A percentile compares a stretch with the other conserved stretches of the same genome.
These are phyloP conservation scores for Drosophila melanica DNA, from an alignment of 1,140 invertebrate species.

Conservation along the genomic window DNA sequence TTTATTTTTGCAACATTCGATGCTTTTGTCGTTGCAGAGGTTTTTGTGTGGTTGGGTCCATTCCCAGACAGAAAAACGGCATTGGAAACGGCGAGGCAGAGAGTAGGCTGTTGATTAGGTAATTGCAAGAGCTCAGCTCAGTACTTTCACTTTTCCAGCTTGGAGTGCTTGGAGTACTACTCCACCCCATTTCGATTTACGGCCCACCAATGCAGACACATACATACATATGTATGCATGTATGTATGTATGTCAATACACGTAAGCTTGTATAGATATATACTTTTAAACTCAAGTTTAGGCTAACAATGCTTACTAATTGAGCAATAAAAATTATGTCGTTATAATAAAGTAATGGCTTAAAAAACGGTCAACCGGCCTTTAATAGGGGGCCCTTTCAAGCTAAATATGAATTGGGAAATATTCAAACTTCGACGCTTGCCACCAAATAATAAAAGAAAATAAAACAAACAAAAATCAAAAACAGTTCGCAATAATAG, in stretches of 20 bases:
- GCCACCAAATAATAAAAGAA: constrained; percentile 49
- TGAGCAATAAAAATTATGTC: constrained; percentile 62
- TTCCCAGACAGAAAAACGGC: constrained; percentile 52
- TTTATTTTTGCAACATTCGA: constrained; percentile 35
- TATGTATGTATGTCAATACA: constrained; percentile 3
- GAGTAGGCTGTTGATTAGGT: constrained; percentile 58
- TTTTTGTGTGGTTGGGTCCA: constrained; percentile 44
- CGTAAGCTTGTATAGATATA: constrained; percentile 1
- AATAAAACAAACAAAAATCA: constrained; percentile 23
- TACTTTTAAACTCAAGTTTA: constrained; percentile 34
- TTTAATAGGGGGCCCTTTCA: constrained; percentile 47
- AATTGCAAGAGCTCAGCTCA: constrained; percentile 48
- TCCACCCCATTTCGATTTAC: constrained; percentile 1
- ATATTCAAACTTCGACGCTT: constrained; percentile 45
- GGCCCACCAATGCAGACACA: constrained; percentile 5
- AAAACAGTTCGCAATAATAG: constrained; percentile 42
- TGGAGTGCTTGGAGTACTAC: constrained; percentile 40
- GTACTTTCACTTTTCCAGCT: constrained; percentile 73
- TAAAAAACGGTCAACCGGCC: constrained; percentile 45
- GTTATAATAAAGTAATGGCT: constrained; percentile 42
- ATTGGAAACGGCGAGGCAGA: background rate
- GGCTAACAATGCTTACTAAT: constrained; percentile 67
- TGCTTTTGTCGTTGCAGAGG: constrained; percentile 18
- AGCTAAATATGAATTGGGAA: constrained; percentile 68
- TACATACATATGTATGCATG: too few relatives aligned